Evolutionary conservation across 1,140 invertebrate genomes (phyloP).

Genomic region (Triops longicaudatus): DNA sequence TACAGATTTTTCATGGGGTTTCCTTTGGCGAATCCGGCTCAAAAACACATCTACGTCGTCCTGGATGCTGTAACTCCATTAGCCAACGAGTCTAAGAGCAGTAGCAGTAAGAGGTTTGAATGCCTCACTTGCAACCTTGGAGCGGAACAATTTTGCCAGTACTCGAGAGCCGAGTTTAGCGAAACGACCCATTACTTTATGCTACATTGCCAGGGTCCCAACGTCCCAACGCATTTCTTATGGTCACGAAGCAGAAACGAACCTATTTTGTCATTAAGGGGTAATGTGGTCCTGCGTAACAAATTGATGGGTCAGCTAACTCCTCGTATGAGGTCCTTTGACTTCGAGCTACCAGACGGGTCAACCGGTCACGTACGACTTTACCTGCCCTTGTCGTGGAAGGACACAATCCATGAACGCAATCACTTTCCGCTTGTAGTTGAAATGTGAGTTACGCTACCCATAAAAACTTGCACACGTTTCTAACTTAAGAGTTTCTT

Average conservation of each 20-base stretch:
- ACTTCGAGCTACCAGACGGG: constrained; percentile 23
- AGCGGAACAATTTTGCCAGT: neutral
- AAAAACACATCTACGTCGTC: constrained; percentile 25
- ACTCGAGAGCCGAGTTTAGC: constrained; percentile 14
- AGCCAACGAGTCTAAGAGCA: neutral
- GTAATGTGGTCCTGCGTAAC: constrained; percentile 2
- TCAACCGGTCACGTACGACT: constrained; percentile 21
- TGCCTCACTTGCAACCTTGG: constrained; percentile 16
- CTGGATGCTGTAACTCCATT: constrained; percentile 1
- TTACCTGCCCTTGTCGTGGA: constrained; percentile 26
- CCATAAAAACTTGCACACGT: neutral
- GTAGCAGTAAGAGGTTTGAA: neutral
- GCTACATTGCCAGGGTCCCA: constrained; percentile 17
- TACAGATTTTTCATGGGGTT: constrained; percentile 24
- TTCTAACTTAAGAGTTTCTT: neutral
- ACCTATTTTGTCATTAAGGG: constrained; percentile 7
- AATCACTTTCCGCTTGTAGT: constrained; percentile 26
- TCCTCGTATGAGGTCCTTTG: constrained; percentile 14
- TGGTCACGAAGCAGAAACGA: neutral
- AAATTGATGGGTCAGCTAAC: constrained; percentile 23
- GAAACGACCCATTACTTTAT: neutral
- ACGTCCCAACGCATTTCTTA: constrained; percentile 18
- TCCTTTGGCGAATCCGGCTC: neutral
- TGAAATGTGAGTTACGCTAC: constrained; percentile 21
- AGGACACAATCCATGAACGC: constrained; percentile 17